Base-by-base conservation (phyloP, 2,113 vertebrate genomes). In the Chionodraco myersi region DNA sequence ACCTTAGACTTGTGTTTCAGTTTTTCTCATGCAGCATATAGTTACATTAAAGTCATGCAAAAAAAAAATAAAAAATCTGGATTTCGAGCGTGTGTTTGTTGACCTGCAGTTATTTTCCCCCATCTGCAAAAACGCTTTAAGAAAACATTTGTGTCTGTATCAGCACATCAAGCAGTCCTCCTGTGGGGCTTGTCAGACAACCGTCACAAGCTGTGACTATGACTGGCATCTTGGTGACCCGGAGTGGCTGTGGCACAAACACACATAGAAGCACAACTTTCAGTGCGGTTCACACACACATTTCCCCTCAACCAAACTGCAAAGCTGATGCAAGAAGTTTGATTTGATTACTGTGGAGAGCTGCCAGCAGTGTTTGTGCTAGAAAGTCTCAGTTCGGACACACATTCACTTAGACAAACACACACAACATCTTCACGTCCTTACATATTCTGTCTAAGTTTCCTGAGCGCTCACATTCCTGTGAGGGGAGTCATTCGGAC, bases 291-390 rank as follows among this genome's bases (percentile, higher is more conserved):
- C 15, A 59, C 11, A 3, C 66, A 41, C 65, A 59, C 7, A 36
- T 83, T 80, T 72, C 85, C 5, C 87, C 75, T 86, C 60, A 64
- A 82, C 61, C 85, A 70, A 85, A 90, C 87, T 77, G 85, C 77
- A 23, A 53, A 76, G 74, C 63, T 34, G 60, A 82, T 86, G 62
- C 66, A 61, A 53, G 90, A 94, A 65, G 44, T 83, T 61, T 89
- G 92, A 92, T 87, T 79, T 86, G 83, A 93, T 91, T 61, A 44
- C 85, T 85, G 69, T 75, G 79, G 93, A 93, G 80, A 85, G 84
- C 83, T 90, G 91, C 91, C 87, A 86, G 90, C 91, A 79, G 88
- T 90, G 85, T 86, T 89, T 88, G 84, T 23, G 51, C 75, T 44
- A 6, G 74, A 63, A 84, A 78, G 71, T 48, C 73, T n/a, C 53